Evolutionary conservation across 2,888 invertebrate species (phyloP).

Genomic region (Aricia artaxerxes): DNA sequence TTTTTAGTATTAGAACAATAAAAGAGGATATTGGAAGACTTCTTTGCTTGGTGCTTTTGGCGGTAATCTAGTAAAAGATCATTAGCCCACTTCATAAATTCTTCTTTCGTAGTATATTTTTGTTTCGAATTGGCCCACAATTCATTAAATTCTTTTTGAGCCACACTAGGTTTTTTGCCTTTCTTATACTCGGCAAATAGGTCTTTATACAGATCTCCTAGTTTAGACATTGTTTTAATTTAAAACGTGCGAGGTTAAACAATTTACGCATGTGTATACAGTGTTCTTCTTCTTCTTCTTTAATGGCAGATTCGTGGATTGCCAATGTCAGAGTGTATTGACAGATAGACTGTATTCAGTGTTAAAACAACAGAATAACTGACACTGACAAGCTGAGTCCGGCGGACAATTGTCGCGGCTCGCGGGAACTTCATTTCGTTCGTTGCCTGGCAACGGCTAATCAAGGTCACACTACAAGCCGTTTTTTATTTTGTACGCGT

Average conservation of each 20-base stretch:
- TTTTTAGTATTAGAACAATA: neutral
- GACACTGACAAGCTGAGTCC: constrained; percentile 4
- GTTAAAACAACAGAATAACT: constrained; percentile 25
- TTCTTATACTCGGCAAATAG: constrained; percentile 19
- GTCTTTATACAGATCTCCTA: constrained; percentile 22
- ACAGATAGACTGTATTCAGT: too few relatives aligned
- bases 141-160: constrained; percentile 24
- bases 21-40: neutral
- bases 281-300: too few relatives aligned
- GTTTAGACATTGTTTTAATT: constrained; percentile 19
- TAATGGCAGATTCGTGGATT: too few relatives aligned
- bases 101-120: too few relatives aligned
- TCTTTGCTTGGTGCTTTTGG: neutral
- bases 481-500: neutral
- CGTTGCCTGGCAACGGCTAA: constrained; percentile 27
- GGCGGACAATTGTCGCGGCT: neutral
- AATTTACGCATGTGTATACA: too few relatives aligned
- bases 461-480: constrained; percentile 19
- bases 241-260: too few relatives aligned
- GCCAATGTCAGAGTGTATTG: too few relatives aligned
- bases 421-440: neutral
- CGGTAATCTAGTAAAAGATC: neutral
- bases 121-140: neutral
- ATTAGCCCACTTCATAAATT: too few relatives aligned
- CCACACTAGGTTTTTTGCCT: constrained; percentile 18